These are phyloP conservation scores for Saxidomus purpurata DNA, from an alignment of 1,140 invertebrate species.

Conservation along the genomic window DNA sequence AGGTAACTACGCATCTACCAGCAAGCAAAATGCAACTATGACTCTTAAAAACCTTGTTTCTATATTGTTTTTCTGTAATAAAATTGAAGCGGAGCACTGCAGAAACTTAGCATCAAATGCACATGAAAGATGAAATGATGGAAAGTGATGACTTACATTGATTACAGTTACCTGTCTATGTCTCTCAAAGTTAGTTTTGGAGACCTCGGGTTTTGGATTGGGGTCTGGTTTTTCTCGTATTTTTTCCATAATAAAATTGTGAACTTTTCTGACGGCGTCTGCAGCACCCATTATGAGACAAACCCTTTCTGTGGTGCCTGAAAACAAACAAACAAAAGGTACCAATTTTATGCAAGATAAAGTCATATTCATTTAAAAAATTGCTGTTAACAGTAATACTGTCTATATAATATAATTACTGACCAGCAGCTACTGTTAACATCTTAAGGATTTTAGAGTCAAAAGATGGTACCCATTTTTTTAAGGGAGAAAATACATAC, in stretches of 20 bases:
- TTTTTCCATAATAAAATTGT: slow-evolving; percentile 99
- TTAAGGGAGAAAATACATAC: too few relatives aligned
- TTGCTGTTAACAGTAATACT: too few relatives aligned
- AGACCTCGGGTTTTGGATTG: slow-evolving; percentile 90
- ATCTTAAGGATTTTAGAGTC: too few relatives aligned
- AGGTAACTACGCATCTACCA: too few relatives aligned
- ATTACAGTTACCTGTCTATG: slow-evolving; percentile 88
- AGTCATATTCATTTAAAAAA: too few relatives aligned
- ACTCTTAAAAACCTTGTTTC: neutral
- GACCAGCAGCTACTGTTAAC: too few relatives aligned
- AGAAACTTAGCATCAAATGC: slow-evolving; percentile 59
- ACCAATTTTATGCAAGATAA: too few relatives aligned
- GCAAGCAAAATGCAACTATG: slow-evolving; percentile 29
- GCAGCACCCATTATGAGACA: slow-evolving; percentile 98
- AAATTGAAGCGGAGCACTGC: slow-evolving; percentile 13
- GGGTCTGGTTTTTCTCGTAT: slow-evolving; percentile 99
- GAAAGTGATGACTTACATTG: slow-evolving; percentile 71
- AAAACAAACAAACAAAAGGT: too few relatives aligned
- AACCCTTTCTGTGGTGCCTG: slow-evolving; percentile 98
- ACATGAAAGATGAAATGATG: slow-evolving; percentile 67
- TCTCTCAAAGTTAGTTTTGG: slow-evolving; percentile 87
- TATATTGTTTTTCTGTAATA: neutral
- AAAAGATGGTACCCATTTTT: too few relatives aligned
- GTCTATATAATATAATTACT: too few relatives aligned
- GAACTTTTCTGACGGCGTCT: slow-evolving; percentile 96